Percentiles rank a stretch among this genome's conserved stretches.
Evolutionary conservation across 2,113 vertebrate species (phyloP).

Genomic region (Naja naja): DNA sequence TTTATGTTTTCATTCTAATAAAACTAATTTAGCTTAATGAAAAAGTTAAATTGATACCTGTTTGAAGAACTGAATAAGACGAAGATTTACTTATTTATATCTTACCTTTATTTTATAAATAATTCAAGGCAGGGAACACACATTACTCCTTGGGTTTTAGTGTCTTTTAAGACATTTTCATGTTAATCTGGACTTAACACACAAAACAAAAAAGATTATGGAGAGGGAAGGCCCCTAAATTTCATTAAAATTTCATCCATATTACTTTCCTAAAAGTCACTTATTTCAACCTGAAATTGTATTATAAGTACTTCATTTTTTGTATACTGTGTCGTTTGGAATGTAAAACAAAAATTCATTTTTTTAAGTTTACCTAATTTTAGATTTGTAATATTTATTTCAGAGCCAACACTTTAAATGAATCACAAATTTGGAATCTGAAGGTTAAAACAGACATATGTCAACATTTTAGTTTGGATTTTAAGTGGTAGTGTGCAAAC

Average conservation of each 20-base stretch:
- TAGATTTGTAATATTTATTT: neutral
- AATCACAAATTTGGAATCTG: neutral
- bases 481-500: neutral
- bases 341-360: neutral
- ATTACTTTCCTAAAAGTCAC: neutral
- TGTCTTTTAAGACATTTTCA: constrained; percentile 32
- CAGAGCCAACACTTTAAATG: neutral
- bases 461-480: neutral
- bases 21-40: constrained; percentile 69
- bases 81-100: neutral
- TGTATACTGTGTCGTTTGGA: neutral
- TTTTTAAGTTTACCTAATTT: neutral
- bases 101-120: no score
- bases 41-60: constrained; percentile 59
- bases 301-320: neutral
- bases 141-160: no score
- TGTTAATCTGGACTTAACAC: constrained; percentile 33
- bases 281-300: constrained; percentile 2
- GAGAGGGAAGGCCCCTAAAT: constrained; percentile 28
- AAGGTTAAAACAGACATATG: neutral
- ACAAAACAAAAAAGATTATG: constrained; percentile 38
- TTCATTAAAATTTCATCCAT: constrained; percentile 25
- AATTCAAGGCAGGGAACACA: no score
- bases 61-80: constrained; percentile 62
- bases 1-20: constrained; percentile 62